phyloP scores from a whole-genome alignment of 2,888 invertebrate genomes.

The Brenthis ino region DNA sequence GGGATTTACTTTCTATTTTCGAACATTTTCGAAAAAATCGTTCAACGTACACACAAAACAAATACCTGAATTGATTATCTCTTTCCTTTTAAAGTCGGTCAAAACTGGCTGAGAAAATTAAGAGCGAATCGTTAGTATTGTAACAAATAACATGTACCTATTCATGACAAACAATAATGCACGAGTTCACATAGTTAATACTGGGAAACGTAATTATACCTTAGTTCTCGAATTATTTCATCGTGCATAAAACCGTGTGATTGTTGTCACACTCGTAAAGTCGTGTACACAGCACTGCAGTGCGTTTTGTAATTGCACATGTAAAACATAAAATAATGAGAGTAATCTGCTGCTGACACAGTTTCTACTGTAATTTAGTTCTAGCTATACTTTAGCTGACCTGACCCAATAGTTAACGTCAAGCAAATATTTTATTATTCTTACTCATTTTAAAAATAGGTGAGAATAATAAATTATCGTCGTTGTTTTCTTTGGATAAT shows the following conservation, averaged over 20 bases:
- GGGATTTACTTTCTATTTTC: no score
- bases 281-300: background rate
- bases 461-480: background rate
- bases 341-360: slow-evolving; percentile 5
- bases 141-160: background rate
- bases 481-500: no score
- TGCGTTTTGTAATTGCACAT: slow-evolving; percentile 11
- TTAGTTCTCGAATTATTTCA: slow-evolving; percentile 28
- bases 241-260: background rate
- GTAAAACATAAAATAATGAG: slow-evolving; percentile 1
- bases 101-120: background rate
- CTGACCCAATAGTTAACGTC: no score
- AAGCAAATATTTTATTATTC: background rate
- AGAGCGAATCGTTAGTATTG: background rate
- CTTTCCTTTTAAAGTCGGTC: no score
- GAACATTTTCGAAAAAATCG: no score
- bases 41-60: no score
- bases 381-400: background rate
- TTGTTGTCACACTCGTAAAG: background rate
- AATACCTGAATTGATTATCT: no score
- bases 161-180: background rate
- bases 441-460: background rate
- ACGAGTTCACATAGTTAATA: slow-evolving; percentile 4
- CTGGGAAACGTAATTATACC: slow-evolving; percentile 25
- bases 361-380: slow-evolving; percentile 1